Evolutionary conservation across 1,140 invertebrate genomes (phyloP).

Genomic region (Hylaeus anthracinus): DNA sequence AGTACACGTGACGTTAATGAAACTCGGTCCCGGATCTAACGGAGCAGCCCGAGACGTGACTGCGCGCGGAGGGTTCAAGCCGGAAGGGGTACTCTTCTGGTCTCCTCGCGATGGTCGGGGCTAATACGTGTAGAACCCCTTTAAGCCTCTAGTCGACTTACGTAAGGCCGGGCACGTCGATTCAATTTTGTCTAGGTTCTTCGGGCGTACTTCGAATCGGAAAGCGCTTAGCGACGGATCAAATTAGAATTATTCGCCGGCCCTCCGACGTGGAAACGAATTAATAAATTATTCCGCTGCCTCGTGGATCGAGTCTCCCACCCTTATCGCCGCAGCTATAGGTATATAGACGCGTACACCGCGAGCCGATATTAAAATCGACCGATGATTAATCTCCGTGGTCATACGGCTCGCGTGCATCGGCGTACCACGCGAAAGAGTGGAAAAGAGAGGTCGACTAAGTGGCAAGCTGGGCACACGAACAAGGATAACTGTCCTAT

Average conservation of each 20-base stretch:
- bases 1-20: constrained; percentile 63
- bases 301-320: too few relatives aligned
- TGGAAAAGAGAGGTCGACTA: not conserved
- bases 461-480: not conserved
- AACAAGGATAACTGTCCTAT: constrained; percentile 41
- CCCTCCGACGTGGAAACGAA: constrained; percentile 56
- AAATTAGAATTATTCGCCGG: constrained; percentile 68
- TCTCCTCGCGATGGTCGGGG: constrained; percentile 3
- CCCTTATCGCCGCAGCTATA: constrained; percentile 16
- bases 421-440: constrained; percentile 18
- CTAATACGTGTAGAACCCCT: constrained; percentile 59
- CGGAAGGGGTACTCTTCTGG: constrained; percentile 22
- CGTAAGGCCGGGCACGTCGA: constrained; percentile 53
- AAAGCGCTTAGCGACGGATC: constrained; percentile 61
- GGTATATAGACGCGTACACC: constrained; percentile 7
- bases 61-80: constrained; percentile 30
- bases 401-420: constrained; percentile 23
- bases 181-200: constrained; percentile 61
- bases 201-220: constrained; percentile 48
- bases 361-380: constrained; percentile 65
- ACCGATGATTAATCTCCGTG: constrained; percentile 69
- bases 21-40: constrained; percentile 49
- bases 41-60: constrained; percentile 47
- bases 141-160: constrained; percentile 58
- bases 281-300: constrained; percentile 67